Percentiles rank a stretch among this genome's conserved stretches.
phyloP scores from a whole-genome alignment of 2,113 vertebrate species.

The Platichthys flesus region DNA sequence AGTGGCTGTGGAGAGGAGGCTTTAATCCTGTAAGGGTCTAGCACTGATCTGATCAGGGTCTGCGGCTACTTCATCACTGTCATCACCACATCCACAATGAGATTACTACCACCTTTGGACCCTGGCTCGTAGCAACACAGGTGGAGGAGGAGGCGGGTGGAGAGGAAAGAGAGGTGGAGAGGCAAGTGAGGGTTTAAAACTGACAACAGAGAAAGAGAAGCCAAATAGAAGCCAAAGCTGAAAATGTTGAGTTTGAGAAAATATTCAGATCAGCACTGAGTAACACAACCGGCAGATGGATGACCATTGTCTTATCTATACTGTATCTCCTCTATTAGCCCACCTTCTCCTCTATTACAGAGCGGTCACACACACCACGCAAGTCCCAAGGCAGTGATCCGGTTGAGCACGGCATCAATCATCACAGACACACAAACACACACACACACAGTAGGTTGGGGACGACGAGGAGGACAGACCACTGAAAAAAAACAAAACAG shows the following conservation, averaged over 20 bases:
- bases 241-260: not conserved
- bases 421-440: not conserved
- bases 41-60: constrained; percentile 74
- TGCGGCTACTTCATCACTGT: constrained; percentile 79
- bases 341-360: constrained; percentile 64
- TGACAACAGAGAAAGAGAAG: not conserved
- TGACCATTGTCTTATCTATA: not conserved
- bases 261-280: not conserved
- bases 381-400: constrained; percentile 54
- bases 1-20: constrained; percentile 58
- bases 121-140: constrained; percentile 46
- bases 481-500: not conserved
- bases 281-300: constrained; percentile 13
- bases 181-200: not conserved
- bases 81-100: constrained; percentile 75
- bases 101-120: constrained; percentile 69
- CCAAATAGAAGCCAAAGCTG: constrained; percentile 4
- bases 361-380: constrained; percentile 54
- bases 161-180: constrained; percentile 1
- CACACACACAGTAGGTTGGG: not conserved
- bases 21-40: constrained; percentile 73
- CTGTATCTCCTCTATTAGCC: constrained; percentile 20
- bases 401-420: constrained; percentile 53
- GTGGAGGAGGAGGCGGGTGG: not conserved
- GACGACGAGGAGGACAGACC: constrained; percentile 8